Conservation (phyloP, 2,888 invertebrate species). For the Orthosia cruda region DNA sequence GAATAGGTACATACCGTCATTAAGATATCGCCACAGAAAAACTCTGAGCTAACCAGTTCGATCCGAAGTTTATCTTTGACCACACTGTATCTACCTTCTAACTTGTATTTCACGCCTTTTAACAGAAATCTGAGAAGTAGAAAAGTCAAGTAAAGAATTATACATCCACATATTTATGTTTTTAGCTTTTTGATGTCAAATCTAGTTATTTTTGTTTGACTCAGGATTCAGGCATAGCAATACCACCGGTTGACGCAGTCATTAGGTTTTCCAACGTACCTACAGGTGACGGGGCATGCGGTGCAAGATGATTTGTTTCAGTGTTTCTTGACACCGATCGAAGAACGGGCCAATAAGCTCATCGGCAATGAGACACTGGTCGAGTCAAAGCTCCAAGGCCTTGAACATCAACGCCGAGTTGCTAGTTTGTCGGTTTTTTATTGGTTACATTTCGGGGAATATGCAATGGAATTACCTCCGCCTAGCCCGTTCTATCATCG, state of each 20-base stretch:
- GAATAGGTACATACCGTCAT: conserved; percentile 75
- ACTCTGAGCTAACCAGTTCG: conserved; percentile 78
- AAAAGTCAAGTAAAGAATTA: background rate
- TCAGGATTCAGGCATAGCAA: no score
- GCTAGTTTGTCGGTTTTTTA: no score
- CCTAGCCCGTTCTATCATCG: no score
- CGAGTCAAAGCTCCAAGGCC: no score
- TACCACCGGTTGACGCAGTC: background rate
- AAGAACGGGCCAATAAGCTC: no score
- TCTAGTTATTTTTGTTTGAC: no score
- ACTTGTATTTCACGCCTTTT: conserved; percentile 77
- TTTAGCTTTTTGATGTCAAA: background rate
- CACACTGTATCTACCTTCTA: conserved; percentile 83
- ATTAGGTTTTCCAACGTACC: background rate
- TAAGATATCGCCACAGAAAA: conserved; percentile 72
- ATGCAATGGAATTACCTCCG: no score
- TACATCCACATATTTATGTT: background rate
- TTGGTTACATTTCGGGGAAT: no score
- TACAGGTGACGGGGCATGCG: background rate
- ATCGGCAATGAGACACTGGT: no score
- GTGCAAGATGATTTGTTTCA: background rate
- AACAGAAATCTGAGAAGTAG: conserved; percentile 77
- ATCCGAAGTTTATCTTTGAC: conserved; percentile 77
- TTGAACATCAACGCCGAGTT: no score
- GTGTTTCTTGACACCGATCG: no score